A percentile compares a stretch with the other conserved stretches of the same genome.
These are phyloP conservation scores for Megastigmus dorsalis DNA, from an alignment of 2,888 invertebrate genomes.

Conservation along the genomic window DNA sequence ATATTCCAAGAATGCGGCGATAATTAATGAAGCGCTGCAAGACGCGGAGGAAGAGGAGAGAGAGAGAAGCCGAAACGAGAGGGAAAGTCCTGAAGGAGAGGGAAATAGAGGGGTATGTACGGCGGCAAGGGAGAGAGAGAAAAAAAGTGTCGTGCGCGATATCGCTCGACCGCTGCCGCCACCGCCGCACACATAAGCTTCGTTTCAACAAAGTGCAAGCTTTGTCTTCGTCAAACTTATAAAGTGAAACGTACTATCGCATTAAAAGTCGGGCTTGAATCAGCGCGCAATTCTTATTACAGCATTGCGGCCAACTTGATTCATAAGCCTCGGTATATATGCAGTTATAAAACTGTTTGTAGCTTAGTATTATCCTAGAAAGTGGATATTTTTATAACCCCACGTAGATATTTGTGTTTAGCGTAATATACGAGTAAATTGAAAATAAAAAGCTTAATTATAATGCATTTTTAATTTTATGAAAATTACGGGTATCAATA, in stretches of 20 bases:
- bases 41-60: no score
- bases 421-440: no score
- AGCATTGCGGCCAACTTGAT: background rate
- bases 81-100: background rate
- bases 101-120: background rate
- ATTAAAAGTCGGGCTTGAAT: conserved; percentile 10
- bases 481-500: no score
- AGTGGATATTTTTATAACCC: no score
- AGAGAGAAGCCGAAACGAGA: background rate
- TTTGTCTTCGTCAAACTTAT: conserved; percentile 45
- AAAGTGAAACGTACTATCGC: conserved; percentile 16
- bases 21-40: no score
- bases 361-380: no score
- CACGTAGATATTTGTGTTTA: no score
- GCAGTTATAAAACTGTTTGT: no score
- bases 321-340: no score
- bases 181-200: background rate
- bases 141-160: conserved; percentile 30
- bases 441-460: no score
- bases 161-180: background rate
- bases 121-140: background rate
- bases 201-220: conserved; percentile 13
- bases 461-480: no score
- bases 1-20: no score
- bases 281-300: background rate